These are phyloP conservation scores for Serranus cabrilla DNA, from an alignment of 2,797 vertebrate species.

Conservation along the genomic window DNA sequence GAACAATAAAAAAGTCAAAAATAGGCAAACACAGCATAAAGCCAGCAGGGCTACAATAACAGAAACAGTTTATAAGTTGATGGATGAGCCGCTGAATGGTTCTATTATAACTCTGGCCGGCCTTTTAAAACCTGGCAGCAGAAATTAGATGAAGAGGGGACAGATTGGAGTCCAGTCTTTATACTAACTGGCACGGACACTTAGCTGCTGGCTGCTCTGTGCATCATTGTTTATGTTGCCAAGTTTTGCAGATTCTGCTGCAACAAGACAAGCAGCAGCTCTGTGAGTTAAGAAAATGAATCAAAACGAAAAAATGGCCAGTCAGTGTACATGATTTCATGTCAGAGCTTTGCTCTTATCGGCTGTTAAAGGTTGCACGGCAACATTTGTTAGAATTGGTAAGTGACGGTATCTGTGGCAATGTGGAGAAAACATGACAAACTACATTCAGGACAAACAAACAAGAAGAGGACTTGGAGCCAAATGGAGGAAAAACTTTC, in stretches of 20 bases:
- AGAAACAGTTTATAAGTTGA: constrained; percentile 66
- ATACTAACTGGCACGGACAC: constrained; percentile 64
- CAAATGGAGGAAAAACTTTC: constrained; percentile 7
- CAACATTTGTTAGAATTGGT: not conserved
- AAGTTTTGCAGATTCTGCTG: constrained; percentile 63
- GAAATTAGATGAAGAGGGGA: constrained; percentile 61
- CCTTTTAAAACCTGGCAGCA: constrained; percentile 71
- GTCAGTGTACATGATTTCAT: constrained; percentile 42
- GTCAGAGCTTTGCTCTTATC: constrained; percentile 25
- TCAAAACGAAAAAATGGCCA: constrained; percentile 24
- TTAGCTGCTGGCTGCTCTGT: constrained; percentile 53
- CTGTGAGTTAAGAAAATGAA: constrained; percentile 21
- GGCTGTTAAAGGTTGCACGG: constrained; percentile 12
- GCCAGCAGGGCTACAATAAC: constrained; percentile 39
- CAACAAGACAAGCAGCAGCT: constrained; percentile 61
- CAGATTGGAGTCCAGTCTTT: constrained; percentile 71
- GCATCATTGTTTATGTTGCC: constrained; percentile 64
- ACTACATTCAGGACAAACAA: not conserved
- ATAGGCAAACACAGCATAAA: constrained; percentile 17
- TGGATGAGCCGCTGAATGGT: constrained; percentile 58
- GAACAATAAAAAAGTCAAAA: constrained; percentile 37
- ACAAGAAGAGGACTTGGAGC: not conserved
- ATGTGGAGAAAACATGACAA: not conserved
- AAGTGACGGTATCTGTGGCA: not conserved
- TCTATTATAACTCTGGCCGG: constrained; percentile 65